These are phyloP conservation scores for Sinocyclocheilus maitianheensis DNA, from an alignment of 2,113 vertebrate genomes.

Conservation along the genomic window DNA sequence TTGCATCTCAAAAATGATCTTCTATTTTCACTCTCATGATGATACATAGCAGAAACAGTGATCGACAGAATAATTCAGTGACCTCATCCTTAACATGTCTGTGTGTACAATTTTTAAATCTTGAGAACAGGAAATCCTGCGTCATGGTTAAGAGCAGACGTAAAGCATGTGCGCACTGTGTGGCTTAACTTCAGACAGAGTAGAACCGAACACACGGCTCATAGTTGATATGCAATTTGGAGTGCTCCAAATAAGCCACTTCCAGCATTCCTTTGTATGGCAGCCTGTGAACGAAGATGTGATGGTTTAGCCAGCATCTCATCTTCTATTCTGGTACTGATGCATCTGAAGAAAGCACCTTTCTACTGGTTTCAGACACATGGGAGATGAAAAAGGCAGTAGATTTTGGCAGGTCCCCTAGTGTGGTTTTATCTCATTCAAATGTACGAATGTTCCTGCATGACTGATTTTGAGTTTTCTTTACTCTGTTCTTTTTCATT, in stretches of 20 bases:
- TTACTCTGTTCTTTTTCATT: neutral
- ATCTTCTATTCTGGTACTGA: neutral
- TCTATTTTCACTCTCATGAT: neutral
- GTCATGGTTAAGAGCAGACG: neutral
- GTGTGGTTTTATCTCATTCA: neutral
- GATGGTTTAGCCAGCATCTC: neutral
- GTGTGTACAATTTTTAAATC: neutral
- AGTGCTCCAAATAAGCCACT: constrained; percentile 4
- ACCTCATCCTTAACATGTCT: neutral
- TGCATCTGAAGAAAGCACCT: neutral
- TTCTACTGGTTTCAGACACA: neutral
- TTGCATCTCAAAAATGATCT: neutral
- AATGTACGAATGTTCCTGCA: neutral
- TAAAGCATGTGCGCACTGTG: neutral
- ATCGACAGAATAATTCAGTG: neutral
- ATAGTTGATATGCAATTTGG: neutral
- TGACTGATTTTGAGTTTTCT: constrained; percentile 5
- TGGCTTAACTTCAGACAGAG: neutral
- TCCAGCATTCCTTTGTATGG: neutral
- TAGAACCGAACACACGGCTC: neutral
- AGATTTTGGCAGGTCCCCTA: constrained; percentile 2
- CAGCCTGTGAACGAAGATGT: constrained; percentile 29
- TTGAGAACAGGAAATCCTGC: constrained; percentile 15
- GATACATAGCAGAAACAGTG: neutral
- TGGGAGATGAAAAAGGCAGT: neutral